These are phyloP conservation scores for Acropora yongei DNA, from an alignment of 64 coral and sea anemone genomes.

Conservation along the genomic window DNA sequence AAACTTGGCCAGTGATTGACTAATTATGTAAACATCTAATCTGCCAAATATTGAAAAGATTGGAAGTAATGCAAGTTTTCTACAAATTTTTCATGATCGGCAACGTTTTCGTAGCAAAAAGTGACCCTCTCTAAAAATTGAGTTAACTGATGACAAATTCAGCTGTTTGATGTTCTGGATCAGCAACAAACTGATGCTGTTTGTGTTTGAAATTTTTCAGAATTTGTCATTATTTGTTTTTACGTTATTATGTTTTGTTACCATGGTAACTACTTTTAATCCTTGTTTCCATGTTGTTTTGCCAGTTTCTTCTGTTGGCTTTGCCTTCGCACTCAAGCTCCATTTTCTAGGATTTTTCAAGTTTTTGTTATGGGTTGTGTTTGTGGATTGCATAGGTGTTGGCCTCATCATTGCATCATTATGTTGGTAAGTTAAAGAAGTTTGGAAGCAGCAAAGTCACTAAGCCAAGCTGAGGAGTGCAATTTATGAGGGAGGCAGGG, in stretches of 20 bases:
- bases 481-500: no score
- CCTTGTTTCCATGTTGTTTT: slow-evolving; percentile 11
- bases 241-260: no score
- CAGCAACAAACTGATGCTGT: no score
- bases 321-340: slow-evolving; percentile 88
- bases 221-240: no score
- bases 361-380: slow-evolving; percentile 98
- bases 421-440: slow-evolving; percentile 79
- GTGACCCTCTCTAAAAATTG: no score
- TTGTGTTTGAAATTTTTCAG: no score
- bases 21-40: background rate
- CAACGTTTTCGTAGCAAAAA: no score
- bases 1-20: no score
- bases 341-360: slow-evolving; percentile 97
- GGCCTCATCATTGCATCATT: slow-evolving; percentile 85
- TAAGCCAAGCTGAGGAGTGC: no score
- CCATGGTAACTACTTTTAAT: background rate
- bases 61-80: background rate
- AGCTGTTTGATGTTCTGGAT: no score
- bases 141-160: no score
- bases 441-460: background rate
- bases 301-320: slow-evolving; percentile 95
- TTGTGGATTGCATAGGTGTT: slow-evolving; percentile 98
- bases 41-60: background rate
- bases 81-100: background rate